Evolutionary conservation across 1,140 invertebrate genomes (phyloP).

Genomic region (Cheumatopsyche charites): DNA sequence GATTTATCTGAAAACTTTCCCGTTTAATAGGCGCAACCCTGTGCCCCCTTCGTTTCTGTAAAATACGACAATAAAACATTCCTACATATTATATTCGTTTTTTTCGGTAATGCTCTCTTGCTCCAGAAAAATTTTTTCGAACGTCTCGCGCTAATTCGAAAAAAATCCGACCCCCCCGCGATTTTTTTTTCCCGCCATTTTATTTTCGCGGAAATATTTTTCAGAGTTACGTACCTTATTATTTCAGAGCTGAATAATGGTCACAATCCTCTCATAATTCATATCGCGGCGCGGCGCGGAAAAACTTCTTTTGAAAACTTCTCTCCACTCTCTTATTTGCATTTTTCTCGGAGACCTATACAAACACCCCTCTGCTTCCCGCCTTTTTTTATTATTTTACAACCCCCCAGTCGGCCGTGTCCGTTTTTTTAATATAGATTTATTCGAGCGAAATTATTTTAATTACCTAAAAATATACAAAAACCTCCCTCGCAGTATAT

Average conservation of each 20-base stretch:
- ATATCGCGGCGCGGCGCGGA: constrained; percentile 26
- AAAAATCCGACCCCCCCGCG: background rate
- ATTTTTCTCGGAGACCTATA: constrained; percentile 24
- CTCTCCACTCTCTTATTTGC: constrained; percentile 33
- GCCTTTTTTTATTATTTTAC: no score
- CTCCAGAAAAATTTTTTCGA: background rate
- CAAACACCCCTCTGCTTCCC: no score
- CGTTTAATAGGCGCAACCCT: background rate
- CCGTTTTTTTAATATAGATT: no score
- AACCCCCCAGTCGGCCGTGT: background rate
- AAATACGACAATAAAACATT: no score
- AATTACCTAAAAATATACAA: no score
- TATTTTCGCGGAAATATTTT: no score
- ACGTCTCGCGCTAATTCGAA: background rate
- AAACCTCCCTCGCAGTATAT: no score
- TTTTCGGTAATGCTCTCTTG: no score
- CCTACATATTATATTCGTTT: no score
- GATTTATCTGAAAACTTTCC: constrained; percentile 15
- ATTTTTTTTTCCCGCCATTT: background rate
- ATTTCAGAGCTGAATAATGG: constrained; percentile 28
- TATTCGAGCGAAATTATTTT: no score
- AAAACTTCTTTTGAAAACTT: constrained; percentile 40
- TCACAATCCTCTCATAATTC: constrained; percentile 34
- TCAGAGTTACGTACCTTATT: background rate
- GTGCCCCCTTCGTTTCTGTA: background rate